A percentile compares a stretch with the other conserved stretches of the same genome.
Conservation (phyloP, 2,113 vertebrate genomes). For the Etheostoma spectabile region DNA sequence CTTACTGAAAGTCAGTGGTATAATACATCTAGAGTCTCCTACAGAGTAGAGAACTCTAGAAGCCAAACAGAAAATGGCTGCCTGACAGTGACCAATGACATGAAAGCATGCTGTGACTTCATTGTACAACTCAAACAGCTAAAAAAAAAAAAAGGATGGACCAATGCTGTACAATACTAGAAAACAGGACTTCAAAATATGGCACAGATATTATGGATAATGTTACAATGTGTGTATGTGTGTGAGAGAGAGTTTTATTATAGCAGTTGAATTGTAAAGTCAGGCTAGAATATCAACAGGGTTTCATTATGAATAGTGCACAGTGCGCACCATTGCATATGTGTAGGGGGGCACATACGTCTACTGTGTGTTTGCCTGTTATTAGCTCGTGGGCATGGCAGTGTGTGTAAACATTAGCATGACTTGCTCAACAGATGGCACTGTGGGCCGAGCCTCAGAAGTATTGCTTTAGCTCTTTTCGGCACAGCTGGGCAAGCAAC, state of each 20-base stretch:
- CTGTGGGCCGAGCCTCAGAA: constrained; percentile 63
- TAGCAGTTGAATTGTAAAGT: constrained; percentile 14
- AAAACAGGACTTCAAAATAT: constrained; percentile 51
- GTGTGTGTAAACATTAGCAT: constrained; percentile 73
- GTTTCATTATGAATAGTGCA: constrained; percentile 31
- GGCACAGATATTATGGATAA: constrained; percentile 45
- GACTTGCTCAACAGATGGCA: constrained; percentile 74
- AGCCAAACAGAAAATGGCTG: constrained; percentile 32
- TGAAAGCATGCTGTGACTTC: constrained; percentile 59
- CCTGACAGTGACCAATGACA: constrained; percentile 26
- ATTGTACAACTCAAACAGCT: constrained; percentile 46
- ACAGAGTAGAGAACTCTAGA: constrained; percentile 14
- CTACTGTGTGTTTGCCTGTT: constrained; percentile 38
- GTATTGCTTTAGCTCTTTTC: constrained; percentile 81
- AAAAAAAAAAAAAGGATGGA: constrained; percentile 40
- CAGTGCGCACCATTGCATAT: constrained; percentile 12
- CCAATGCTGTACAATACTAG: constrained; percentile 23
- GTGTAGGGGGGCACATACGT: constrained; percentile 2
- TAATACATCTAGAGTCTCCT: constrained; percentile 22
- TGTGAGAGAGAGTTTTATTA: background rate
- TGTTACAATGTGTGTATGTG: constrained; percentile 14
- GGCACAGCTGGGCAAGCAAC: constrained; percentile 70
- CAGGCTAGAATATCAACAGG: constrained; percentile 28
- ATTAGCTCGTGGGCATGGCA: constrained; percentile 47
- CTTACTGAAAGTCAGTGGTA: constrained; percentile 53